A percentile compares a stretch with the other conserved stretches of the same genome.
Conservation (phyloP, 2,888 invertebrate genomes). For the Melieria picta region DNA sequence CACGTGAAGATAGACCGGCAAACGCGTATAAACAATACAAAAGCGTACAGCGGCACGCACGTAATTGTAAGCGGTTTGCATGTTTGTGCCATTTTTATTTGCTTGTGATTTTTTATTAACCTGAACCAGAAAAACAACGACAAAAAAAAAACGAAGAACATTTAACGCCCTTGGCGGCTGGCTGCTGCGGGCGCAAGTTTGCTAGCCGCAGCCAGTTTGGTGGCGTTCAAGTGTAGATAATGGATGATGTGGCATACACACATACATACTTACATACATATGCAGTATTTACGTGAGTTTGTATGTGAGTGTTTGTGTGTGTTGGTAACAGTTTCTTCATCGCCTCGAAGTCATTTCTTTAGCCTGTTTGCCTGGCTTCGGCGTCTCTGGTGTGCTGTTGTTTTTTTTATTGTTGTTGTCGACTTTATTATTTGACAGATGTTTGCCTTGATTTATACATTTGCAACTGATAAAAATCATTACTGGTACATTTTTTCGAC, state of each 20-base stretch:
- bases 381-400: not conserved
- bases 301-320: not conserved
- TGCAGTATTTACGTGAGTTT: not conserved
- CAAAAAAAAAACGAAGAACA: too few species aligned
- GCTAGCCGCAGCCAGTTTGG: too few species aligned
- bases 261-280: not conserved
- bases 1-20: too few species aligned
- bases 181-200: too few species aligned
- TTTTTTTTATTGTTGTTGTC: conserved; percentile 5
- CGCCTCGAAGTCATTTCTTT: not conserved
- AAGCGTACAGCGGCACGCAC: too few species aligned
- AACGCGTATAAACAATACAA: too few species aligned
- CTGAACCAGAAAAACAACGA: too few species aligned
- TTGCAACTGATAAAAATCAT: conserved; percentile 32
- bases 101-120: too few species aligned
- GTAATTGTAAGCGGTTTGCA: too few species aligned
- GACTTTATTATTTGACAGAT: conserved; percentile 41
- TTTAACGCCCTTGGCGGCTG: too few species aligned
- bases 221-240: too few species aligned
- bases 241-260: not conserved
- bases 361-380: not conserved
- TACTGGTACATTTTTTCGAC: not conserved
- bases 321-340: not conserved
- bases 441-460: conserved; percentile 40
- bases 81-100: too few species aligned